phyloP scores from a whole-genome alignment of 2,797 vertebrate species.

The Phoxinus dragarum region DNA sequence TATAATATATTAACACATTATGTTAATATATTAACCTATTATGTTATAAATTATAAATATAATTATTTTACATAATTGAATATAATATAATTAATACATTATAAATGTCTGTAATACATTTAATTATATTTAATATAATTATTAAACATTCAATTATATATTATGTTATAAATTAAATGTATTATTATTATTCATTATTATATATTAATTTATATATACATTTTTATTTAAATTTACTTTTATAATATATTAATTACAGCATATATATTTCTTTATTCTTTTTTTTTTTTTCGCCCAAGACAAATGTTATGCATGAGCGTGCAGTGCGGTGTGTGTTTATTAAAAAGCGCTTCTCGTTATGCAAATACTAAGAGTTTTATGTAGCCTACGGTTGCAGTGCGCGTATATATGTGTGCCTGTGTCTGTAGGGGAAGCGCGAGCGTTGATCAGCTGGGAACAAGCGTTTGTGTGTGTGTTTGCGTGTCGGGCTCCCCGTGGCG shows the following conservation, averaged over 20 bases:
- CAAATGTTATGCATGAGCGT: not conserved
- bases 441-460: constrained; percentile 48
- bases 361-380: not conserved
- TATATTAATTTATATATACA: not conserved
- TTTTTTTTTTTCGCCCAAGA: not conserved
- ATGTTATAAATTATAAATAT: too few species aligned
- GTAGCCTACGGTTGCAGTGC: not conserved
- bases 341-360: not conserved
- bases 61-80: not conserved
- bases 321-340: constrained; percentile 22
- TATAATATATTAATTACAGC: not conserved
- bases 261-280: not conserved
- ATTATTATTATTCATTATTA: not conserved
- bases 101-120: not conserved
- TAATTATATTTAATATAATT: not conserved
- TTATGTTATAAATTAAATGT: not conserved
- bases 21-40: not conserved
- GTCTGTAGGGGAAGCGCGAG: constrained; percentile 26
- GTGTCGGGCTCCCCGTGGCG: constrained; percentile 48
- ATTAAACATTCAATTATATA: not conserved
- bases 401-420: constrained; percentile 22
- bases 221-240: too few species aligned
- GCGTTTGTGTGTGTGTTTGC: constrained; percentile 50
- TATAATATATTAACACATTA: not conserved
- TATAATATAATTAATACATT: not conserved